phyloP scores from a whole-genome alignment of 2,113 vertebrate species.

The Lepus europaeus region DNA sequence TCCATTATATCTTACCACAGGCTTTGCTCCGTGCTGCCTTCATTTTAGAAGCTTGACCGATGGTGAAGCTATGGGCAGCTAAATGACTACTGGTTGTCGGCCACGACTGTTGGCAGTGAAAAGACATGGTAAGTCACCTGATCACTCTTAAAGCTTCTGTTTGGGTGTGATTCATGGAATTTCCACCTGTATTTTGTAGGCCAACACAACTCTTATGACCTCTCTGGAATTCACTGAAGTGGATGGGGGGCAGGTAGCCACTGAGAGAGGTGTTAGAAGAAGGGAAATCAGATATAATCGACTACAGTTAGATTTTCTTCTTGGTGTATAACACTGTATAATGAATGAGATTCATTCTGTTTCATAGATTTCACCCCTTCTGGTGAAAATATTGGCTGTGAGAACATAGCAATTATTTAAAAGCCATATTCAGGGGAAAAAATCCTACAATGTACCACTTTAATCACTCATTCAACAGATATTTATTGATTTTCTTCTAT shows the following conservation, averaged over 20 bases:
- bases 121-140: not conserved
- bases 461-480: not conserved
- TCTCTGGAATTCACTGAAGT: not conserved
- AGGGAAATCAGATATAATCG: not conserved
- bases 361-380: not conserved
- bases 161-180: not conserved
- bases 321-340: not conserved
- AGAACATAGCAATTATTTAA: constrained; percentile 13
- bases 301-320: constrained; percentile 1
- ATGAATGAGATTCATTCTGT: constrained; percentile 6
- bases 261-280: not conserved
- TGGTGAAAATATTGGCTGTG: constrained; percentile 41
- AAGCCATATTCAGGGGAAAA: not conserved
- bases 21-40: not conserved
- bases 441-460: not conserved
- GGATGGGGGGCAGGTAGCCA: not conserved
- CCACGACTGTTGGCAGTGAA: not conserved
- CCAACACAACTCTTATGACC: not conserved
- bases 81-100: not conserved
- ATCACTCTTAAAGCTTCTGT: constrained; percentile 30
- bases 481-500: constrained; percentile 25
- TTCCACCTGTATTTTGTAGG: not conserved
- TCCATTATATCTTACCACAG: not conserved
- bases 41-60: not conserved
- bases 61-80: not conserved